These are phyloP conservation scores for Drosophila lacertosa DNA, from an alignment of 1,140 invertebrate species.

Conservation along the genomic window DNA sequence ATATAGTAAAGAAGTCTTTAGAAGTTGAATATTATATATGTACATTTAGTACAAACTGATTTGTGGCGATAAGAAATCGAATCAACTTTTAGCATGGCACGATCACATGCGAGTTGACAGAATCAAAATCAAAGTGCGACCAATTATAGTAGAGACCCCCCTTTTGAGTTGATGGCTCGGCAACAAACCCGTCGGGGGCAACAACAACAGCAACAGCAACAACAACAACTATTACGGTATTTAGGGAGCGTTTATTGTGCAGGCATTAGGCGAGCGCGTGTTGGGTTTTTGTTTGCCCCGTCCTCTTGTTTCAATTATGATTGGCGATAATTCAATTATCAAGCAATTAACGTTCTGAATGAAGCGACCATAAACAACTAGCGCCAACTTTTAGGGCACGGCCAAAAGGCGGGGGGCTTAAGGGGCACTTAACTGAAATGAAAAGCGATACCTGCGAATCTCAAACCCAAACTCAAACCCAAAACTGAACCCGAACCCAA, in stretches of 20 bases:
- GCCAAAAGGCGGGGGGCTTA: neutral
- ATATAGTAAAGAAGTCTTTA: no score
- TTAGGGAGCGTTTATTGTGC: slow-evolving; percentile 24
- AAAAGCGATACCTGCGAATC: slow-evolving; percentile 35
- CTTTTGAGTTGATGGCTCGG: slow-evolving; percentile 17
- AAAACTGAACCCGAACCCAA: no score
- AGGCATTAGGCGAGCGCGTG: slow-evolving; percentile 63
- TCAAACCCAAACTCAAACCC: no score
- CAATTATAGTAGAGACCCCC: slow-evolving; percentile 46
- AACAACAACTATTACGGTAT: neutral
- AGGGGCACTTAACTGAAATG: slow-evolving; percentile 33
- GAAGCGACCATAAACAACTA: slow-evolving; percentile 51
- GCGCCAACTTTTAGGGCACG: neutral
- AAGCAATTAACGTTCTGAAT: slow-evolving; percentile 68
- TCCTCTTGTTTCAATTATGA: slow-evolving; percentile 59
- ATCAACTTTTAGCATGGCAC: neutral
- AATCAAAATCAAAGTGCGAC: slow-evolving; percentile 68
- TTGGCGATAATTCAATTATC: slow-evolving; percentile 78
- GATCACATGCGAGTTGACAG: slow-evolving; percentile 14
- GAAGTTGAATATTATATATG: neutral
- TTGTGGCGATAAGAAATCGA: neutral
- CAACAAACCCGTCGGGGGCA: slow-evolving; percentile 12
- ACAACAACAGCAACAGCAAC: neutral
- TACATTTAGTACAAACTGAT: neutral
- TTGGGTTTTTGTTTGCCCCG: slow-evolving; percentile 29